Conservation (phyloP, 2,888 invertebrate genomes). For the Alitta virens region DNA sequence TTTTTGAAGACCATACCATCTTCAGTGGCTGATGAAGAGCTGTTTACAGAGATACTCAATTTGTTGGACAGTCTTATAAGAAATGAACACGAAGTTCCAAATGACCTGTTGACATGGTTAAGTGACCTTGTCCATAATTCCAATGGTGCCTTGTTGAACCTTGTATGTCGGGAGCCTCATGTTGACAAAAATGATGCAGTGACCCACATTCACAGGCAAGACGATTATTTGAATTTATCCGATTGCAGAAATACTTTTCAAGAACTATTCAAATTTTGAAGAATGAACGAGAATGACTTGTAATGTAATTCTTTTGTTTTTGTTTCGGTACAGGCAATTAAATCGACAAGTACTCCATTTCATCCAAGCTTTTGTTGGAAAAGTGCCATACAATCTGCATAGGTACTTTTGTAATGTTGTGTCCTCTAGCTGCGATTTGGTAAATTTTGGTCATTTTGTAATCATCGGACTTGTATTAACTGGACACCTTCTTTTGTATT, state of each 20-base stretch:
- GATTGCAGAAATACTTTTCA: too few relatives aligned
- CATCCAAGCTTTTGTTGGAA: conserved; percentile 32
- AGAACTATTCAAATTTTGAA: too few relatives aligned
- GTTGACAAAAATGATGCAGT: conserved; percentile 15
- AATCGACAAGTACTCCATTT: conserved; percentile 46
- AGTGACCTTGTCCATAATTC: conserved; percentile 43
- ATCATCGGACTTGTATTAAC: too few relatives aligned
- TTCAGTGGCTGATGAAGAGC: conserved; percentile 45
- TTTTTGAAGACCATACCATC: conserved; percentile 48
- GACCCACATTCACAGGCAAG: neutral
- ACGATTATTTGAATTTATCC: too few relatives aligned
- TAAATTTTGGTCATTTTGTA: too few relatives aligned
- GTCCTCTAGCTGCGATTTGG: too few relatives aligned
- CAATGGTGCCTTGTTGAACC: conserved; percentile 45
- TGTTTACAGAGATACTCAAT: conserved; percentile 43
- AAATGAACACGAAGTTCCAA: conserved; percentile 35
- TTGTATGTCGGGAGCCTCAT: conserved; percentile 32
- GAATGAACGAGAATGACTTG: too few relatives aligned
- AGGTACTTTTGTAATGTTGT: conserved; percentile 30
- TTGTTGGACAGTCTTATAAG: conserved; percentile 37
- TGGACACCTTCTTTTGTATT: too few relatives aligned
- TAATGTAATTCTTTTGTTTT: neutral
- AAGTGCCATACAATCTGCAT: conserved; percentile 38
- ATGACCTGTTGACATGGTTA: conserved; percentile 41
- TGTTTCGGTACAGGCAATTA: conserved; percentile 38